Evolutionary conservation across 2,888 invertebrate species (phyloP).

Genomic region (Anaspis maculata): DNA sequence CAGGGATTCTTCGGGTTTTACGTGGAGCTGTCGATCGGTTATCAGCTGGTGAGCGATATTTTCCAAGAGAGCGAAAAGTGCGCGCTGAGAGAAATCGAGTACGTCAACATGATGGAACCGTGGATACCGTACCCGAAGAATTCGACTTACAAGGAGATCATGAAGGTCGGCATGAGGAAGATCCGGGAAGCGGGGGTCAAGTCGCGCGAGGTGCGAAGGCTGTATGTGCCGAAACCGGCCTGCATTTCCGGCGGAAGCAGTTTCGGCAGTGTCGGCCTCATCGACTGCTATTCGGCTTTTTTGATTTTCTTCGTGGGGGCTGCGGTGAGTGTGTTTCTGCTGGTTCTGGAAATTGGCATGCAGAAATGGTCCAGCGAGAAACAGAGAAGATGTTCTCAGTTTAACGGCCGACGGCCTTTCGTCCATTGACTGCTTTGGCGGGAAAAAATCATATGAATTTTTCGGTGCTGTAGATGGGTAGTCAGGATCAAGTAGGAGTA

Average conservation of each 20-base stretch:
- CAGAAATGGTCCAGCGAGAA: too few species aligned
- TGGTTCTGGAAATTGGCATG: slow-evolving; percentile 14
- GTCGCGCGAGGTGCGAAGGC: slow-evolving; percentile 12
- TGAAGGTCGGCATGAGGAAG: slow-evolving; percentile 41
- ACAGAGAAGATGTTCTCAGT: too few species aligned
- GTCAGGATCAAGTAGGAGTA: too few species aligned
- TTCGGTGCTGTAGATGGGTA: too few species aligned
- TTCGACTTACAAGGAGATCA: slow-evolving; percentile 47
- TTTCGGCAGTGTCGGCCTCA: slow-evolving; percentile 20
- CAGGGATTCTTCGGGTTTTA: slow-evolving; percentile 60
- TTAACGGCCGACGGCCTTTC: too few species aligned
- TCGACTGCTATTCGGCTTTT: slow-evolving; percentile 22
- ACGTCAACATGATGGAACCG: slow-evolving; percentile 47
- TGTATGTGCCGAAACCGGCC: slow-evolving; percentile 19
- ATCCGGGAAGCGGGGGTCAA: slow-evolving; percentile 18
- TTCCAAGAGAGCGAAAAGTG: slow-evolving; percentile 65
- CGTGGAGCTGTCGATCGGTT: slow-evolving; percentile 56
- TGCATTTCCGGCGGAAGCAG: slow-evolving; percentile 14
- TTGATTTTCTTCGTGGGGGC: slow-evolving; percentile 17
- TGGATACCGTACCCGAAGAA: slow-evolving; percentile 49
- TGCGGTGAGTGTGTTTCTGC: slow-evolving; percentile 7
- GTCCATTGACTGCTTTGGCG: too few species aligned
- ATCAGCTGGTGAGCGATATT: slow-evolving; percentile 57
- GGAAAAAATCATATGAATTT: too few species aligned
- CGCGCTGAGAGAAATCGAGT: slow-evolving; percentile 54